Conservation (phyloP, 2,888 invertebrate species). For the Stenodema calcarata region DNA sequence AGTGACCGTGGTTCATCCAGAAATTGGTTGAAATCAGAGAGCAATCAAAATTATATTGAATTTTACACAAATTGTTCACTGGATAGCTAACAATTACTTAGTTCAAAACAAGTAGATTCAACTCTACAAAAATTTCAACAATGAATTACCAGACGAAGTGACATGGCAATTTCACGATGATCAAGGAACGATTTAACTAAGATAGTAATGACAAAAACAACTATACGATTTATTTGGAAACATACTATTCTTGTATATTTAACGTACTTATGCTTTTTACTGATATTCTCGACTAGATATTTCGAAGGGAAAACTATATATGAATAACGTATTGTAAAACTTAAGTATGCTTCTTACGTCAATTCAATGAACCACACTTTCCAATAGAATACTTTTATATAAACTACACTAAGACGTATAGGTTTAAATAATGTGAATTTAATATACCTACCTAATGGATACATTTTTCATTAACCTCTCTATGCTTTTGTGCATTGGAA, state of each 20-base stretch:
- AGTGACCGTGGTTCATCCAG: too few species aligned
- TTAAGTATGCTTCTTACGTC: slow-evolving; percentile 26
- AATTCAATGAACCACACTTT: slow-evolving; percentile 35
- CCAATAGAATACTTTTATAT: slow-evolving; percentile 19
- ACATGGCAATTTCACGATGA: neutral
- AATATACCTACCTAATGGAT: neutral
- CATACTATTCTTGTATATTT: neutral
- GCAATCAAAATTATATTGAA: too few species aligned
- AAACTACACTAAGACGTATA: neutral
- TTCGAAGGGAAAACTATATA: neutral
- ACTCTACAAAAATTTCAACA: too few species aligned
- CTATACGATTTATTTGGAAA: neutral
- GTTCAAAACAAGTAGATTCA: too few species aligned
- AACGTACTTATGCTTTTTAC: neutral
- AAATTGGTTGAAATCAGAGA: too few species aligned
- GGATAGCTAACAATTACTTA: too few species aligned
- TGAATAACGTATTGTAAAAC: neutral
- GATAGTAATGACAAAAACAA: neutral
- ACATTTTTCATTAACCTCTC: neutral
- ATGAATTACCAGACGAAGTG: neutral
- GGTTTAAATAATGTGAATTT: neutral
- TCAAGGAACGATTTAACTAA: neutral
- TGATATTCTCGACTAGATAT: neutral
- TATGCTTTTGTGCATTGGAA: neutral
- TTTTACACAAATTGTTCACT: too few species aligned